These are phyloP conservation scores for Oligia fasciuncula DNA, from an alignment of 2,888 invertebrate genomes.

Conservation along the genomic window DNA sequence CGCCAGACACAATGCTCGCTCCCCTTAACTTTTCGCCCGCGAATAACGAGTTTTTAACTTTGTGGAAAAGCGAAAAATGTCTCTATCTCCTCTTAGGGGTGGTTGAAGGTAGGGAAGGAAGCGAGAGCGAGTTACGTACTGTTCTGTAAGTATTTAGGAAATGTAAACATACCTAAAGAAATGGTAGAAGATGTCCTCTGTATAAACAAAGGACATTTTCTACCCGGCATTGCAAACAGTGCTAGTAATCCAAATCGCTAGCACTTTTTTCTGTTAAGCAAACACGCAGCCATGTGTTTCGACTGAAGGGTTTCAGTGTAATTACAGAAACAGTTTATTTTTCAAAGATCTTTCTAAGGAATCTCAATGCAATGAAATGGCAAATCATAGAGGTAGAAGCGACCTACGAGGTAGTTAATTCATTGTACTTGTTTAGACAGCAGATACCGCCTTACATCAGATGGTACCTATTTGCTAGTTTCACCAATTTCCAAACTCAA, in stretches of 20 bases:
- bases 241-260: no score
- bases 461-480: background rate
- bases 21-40: constrained; percentile 86
- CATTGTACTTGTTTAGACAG: background rate
- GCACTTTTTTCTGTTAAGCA: background rate
- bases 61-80: constrained; percentile 89
- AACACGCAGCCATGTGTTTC: background rate
- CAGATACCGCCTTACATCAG: background rate
- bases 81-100: constrained; percentile 81
- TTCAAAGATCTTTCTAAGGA: background rate
- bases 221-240: no score
- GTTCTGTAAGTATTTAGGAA: background rate
- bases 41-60: constrained; percentile 90
- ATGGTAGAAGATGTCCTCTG: no score
- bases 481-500: background rate
- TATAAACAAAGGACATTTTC: no score
- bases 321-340: background rate
- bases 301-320: background rate
- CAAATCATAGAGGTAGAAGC: background rate
- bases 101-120: constrained; percentile 57
- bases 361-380: background rate
- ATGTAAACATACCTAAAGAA: background rate
- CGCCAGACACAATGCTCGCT: constrained; percentile 84
- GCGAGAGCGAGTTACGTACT: constrained; percentile 43
- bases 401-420: background rate